Evolutionary conservation across 1,140 invertebrate genomes (phyloP).

Genomic region (Tyrophagus putrescentiae): DNA sequence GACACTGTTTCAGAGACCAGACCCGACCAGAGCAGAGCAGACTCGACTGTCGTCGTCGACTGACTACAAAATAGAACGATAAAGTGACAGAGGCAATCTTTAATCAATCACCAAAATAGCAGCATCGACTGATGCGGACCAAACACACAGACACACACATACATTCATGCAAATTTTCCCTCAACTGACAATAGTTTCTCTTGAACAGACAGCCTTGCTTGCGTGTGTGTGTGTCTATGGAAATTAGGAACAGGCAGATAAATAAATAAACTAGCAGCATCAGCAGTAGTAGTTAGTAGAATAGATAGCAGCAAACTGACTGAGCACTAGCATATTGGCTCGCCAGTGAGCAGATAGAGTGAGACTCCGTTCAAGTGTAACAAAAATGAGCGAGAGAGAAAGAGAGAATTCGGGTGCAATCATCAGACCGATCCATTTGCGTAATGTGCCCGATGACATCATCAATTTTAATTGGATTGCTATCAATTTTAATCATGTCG

Average conservation of each 20-base stretch:
- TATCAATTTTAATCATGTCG: constrained; percentile 10
- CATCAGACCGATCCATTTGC: neutral
- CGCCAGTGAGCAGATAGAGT: too few species aligned
- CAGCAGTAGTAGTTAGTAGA: neutral
- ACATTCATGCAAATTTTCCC: neutral
- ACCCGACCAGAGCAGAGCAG: neutral
- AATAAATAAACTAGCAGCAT: neutral
- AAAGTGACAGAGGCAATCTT: constrained; percentile 5
- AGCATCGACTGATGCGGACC: neutral
- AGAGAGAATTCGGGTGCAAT: neutral
- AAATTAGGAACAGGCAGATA: neutral
- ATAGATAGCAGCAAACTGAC: neutral
- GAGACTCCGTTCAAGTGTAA: neutral
- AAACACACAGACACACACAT: neutral
- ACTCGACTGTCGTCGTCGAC: neutral
- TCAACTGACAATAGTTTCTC: too few species aligned
- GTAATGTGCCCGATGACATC: constrained; percentile 5
- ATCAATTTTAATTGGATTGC: constrained; percentile 10
- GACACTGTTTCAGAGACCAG: too few species aligned
- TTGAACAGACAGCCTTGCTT: neutral
- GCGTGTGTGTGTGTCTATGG: neutral
- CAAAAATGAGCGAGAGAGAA: too few species aligned
- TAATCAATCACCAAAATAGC: constrained; percentile 9
- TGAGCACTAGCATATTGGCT: too few species aligned
- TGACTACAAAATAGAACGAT: neutral